These are phyloP conservation scores for Sinonovacula constricta DNA, from an alignment of 1,140 invertebrate genomes.

Conservation along the genomic window DNA sequence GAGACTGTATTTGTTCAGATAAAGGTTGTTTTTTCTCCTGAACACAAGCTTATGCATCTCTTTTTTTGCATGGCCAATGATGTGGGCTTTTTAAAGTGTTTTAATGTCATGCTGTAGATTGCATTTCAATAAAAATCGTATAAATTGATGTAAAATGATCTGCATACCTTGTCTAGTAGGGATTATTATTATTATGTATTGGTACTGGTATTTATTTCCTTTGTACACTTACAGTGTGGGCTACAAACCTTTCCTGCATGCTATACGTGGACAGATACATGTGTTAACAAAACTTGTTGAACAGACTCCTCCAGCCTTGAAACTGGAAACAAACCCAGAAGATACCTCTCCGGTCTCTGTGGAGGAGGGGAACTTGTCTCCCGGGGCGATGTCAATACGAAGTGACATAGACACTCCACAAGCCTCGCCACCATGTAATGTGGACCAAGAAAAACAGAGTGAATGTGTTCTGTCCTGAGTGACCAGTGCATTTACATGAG, in stretches of 20 bases:
- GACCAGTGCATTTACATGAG: too few relatives aligned
- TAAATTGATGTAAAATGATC: too few relatives aligned
- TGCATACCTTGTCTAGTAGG: too few relatives aligned
- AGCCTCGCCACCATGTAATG: background rate
- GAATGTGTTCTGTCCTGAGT: constrained; percentile 50
- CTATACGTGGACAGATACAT: constrained; percentile 85
- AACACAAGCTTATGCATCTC: too few relatives aligned
- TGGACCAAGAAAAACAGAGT: constrained; percentile 41
- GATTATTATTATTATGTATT: too few relatives aligned
- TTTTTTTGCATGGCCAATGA: too few relatives aligned
- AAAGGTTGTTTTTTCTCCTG: too few relatives aligned
- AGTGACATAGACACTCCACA: constrained; percentile 9
- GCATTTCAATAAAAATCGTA: too few relatives aligned
- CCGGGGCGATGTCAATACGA: constrained; percentile 31
- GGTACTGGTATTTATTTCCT: too few relatives aligned
- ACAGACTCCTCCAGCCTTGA: constrained; percentile 47
- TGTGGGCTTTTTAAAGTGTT: too few relatives aligned
- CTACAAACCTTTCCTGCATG: constrained; percentile 86
- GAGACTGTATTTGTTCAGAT: too few relatives aligned
- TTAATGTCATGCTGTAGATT: too few relatives aligned
- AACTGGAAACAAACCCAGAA: constrained; percentile 38
- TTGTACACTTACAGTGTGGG: constrained; percentile 86
- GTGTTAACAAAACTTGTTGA: constrained; percentile 82
- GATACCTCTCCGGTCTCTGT: constrained; percentile 18
- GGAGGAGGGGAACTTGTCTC: constrained; percentile 47